Percentiles rank a stretch among this genome's conserved stretches.
Conservation (phyloP, 30 jellyfish, hydroid and myxozoan genomes). For the Aurelia aurita region DNA sequence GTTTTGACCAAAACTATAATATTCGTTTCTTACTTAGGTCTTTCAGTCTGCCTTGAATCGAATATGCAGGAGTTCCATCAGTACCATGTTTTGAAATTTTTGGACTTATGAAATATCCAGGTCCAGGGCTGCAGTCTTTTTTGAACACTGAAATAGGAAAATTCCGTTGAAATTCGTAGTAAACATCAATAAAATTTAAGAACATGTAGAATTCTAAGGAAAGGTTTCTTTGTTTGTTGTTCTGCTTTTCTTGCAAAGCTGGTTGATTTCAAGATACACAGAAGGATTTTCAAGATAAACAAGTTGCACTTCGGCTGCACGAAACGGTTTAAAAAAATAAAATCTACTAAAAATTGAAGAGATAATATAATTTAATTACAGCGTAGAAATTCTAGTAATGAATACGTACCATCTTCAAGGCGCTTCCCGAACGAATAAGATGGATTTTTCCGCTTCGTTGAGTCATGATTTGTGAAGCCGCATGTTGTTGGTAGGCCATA, state of each 20-base stretch:
- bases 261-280: too few species aligned
- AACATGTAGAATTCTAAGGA: too few species aligned
- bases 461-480: slow-evolving; percentile 81
- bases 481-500: slow-evolving; percentile 96
- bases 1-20: too few species aligned
- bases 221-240: too few species aligned
- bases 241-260: too few species aligned
- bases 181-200: too few species aligned
- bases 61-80: slow-evolving; percentile 97
- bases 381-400: not conserved
- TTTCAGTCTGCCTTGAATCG: slow-evolving; percentile 92
- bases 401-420: slow-evolving; percentile 49
- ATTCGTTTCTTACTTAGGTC: slow-evolving; percentile 82
- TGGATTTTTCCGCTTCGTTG: slow-evolving; percentile 88
- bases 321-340: not conserved
- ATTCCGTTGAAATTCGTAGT: not conserved
- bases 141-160: slow-evolving; percentile 77
- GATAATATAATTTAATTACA: not conserved
- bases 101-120: slow-evolving; percentile 95
- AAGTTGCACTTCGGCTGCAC: too few species aligned
- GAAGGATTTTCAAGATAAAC: too few species aligned
- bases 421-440: slow-evolving; percentile 96
- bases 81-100: slow-evolving; percentile 82
- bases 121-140: slow-evolving; percentile 99
- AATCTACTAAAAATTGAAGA: not conserved